Conservation (phyloP, 1,140 invertebrate genomes). For the Nylanderia fulva region DNA sequence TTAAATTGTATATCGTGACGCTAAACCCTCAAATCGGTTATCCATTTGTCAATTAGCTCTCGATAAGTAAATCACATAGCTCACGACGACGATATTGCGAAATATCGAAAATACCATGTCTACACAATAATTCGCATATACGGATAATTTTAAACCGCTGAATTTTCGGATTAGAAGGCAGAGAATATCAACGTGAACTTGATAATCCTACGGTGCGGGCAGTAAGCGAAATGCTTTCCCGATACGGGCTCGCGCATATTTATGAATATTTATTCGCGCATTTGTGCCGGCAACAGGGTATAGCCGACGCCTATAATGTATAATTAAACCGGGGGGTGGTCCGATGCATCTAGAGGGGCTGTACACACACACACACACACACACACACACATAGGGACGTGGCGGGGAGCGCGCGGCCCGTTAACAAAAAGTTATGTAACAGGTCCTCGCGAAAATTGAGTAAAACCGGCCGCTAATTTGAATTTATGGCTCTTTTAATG, state of each 20-base stretch:
- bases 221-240: constrained; percentile 47
- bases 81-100: constrained; percentile 6
- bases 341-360: constrained; percentile 29
- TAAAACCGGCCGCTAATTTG: constrained; percentile 76
- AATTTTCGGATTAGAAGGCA: constrained; percentile 42
- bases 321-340: constrained; percentile 74
- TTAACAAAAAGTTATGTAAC: constrained; percentile 82
- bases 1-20: constrained; percentile 57
- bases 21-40: constrained; percentile 42
- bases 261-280: constrained; percentile 78
- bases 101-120: constrained; percentile 37
- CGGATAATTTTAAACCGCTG: constrained; percentile 40
- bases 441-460: constrained; percentile 78
- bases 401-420: constrained; percentile 37
- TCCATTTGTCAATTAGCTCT: constrained; percentile 57
- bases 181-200: constrained; percentile 42
- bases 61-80: constrained; percentile 63
- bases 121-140: background rate
- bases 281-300: constrained; percentile 63
- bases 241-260: constrained; percentile 72
- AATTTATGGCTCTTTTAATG: constrained; percentile 79
- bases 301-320: constrained; percentile 77
- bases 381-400: constrained; percentile 9
- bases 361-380: too few relatives aligned
- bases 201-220: constrained; percentile 36